phyloP scores from a whole-genome alignment of 1,140 invertebrate species.

The Aphidius gifuensis region DNA sequence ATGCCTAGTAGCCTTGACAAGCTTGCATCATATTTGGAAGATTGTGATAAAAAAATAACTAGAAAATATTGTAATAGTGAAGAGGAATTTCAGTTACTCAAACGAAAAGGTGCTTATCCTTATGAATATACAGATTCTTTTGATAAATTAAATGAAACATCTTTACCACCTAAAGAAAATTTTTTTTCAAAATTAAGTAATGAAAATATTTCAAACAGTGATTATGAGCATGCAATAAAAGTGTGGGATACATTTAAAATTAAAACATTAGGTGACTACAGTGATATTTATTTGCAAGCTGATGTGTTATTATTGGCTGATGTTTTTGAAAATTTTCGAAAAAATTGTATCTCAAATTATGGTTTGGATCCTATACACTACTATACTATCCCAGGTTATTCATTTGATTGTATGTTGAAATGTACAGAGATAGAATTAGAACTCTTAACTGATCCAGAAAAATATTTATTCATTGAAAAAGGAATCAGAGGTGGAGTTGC shows the following conservation, averaged over 20 bases:
- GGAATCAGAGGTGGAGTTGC: background rate
- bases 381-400: background rate
- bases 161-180: background rate
- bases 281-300: background rate
- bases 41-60: slow-evolving; percentile 1
- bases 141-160: background rate
- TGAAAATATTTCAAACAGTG: background rate
- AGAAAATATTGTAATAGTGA: background rate
- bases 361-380: slow-evolving; percentile 7
- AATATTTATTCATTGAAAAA: background rate
- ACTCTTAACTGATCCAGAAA: background rate
- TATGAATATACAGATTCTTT: background rate
- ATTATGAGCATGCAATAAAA: background rate
- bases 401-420: background rate
- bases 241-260: background rate
- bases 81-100: background rate
- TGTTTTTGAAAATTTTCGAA: slow-evolving; percentile 11
- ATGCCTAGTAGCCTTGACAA: slow-evolving; percentile 14
- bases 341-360: background rate
- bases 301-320: slow-evolving; percentile 7
- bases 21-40: slow-evolving; percentile 9
- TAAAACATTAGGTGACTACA: background rate
- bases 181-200: background rate
- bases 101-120: background rate
- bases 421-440: background rate